These are phyloP conservation scores for Zosterops pallidus DNA, from an alignment of 2,113 vertebrate species.

Conservation along the genomic window DNA sequence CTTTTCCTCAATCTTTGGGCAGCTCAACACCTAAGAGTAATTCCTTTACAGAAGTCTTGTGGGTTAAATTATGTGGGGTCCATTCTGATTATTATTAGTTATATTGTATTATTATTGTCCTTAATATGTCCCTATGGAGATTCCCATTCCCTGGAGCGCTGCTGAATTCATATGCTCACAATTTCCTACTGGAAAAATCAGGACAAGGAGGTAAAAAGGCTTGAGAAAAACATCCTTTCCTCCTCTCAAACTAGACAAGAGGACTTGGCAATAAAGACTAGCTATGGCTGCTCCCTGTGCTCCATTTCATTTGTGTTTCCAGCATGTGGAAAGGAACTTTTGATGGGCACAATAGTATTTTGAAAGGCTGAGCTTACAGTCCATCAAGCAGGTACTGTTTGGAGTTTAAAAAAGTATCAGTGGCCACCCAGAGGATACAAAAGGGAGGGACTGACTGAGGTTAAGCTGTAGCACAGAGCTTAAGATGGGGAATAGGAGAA, in stretches of 20 bases:
- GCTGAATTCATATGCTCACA: background rate
- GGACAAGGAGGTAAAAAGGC: background rate
- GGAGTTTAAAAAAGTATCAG: background rate
- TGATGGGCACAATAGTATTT: background rate
- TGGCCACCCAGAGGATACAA: background rate
- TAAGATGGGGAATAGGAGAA: background rate
- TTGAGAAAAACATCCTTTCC: background rate
- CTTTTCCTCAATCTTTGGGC: background rate
- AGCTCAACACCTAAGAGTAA: background rate
- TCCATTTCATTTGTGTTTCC: background rate
- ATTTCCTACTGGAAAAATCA: constrained; percentile 15
- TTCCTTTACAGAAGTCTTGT: background rate
- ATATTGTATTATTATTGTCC: background rate
- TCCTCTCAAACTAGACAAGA: background rate
- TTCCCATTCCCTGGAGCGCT: background rate
- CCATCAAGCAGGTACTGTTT: background rate
- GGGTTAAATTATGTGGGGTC: background rate
- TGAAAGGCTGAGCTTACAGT: background rate
- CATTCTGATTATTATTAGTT: background rate
- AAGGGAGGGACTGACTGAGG: background rate
- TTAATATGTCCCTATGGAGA: background rate
- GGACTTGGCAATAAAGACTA: background rate
- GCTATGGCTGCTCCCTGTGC: background rate
- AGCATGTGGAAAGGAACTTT: background rate
- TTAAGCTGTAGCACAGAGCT: background rate